A percentile compares a stretch with the other conserved stretches of the same genome.
Evolutionary conservation across 2,888 invertebrate species (phyloP).

Genomic region (Lycophotia porphyrea): DNA sequence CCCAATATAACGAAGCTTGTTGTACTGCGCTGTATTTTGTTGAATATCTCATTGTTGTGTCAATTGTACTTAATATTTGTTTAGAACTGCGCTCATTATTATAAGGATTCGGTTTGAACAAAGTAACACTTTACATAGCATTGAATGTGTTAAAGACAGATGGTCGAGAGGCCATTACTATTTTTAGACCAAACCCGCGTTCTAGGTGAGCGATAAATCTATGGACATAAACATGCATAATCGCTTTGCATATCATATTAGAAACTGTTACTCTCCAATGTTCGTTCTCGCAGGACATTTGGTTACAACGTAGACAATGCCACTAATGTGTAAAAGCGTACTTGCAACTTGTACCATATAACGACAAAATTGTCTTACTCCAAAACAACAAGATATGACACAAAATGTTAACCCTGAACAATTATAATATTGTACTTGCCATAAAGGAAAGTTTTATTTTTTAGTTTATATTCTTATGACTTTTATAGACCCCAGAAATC

Average conservation of each 20-base stretch:
- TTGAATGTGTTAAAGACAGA: constrained; percentile 77
- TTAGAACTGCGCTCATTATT: constrained; percentile 65
- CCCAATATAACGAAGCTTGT: constrained; percentile 45
- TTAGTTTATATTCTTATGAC: constrained; percentile 60
- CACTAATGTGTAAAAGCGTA: background rate
- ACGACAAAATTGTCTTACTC: constrained; percentile 44
- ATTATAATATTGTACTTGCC: constrained; percentile 74
- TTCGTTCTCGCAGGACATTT: constrained; percentile 12
- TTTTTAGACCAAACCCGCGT: constrained; percentile 17
- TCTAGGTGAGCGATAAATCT: constrained; percentile 17
- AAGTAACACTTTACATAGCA: constrained; percentile 64
- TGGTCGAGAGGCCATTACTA: constrained; percentile 64
- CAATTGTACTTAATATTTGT: constrained; percentile 76
- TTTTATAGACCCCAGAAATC: constrained; percentile 66
- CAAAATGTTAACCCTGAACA: constrained; percentile 69
- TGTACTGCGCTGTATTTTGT: constrained; percentile 34
- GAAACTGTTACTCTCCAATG: background rate
- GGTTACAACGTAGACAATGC: constrained; percentile 6
- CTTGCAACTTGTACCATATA: background rate
- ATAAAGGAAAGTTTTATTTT: constrained; percentile 70
- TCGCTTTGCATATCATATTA: constrained; percentile 22
- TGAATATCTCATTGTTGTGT: constrained; percentile 60
- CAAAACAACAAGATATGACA: constrained; percentile 47
- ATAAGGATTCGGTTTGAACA: constrained; percentile 69
- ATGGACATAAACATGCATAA: constrained; percentile 5